Base-by-base conservation (phyloP, 2,113 vertebrate species). In the cattle (Bos taurus) region DNA sequence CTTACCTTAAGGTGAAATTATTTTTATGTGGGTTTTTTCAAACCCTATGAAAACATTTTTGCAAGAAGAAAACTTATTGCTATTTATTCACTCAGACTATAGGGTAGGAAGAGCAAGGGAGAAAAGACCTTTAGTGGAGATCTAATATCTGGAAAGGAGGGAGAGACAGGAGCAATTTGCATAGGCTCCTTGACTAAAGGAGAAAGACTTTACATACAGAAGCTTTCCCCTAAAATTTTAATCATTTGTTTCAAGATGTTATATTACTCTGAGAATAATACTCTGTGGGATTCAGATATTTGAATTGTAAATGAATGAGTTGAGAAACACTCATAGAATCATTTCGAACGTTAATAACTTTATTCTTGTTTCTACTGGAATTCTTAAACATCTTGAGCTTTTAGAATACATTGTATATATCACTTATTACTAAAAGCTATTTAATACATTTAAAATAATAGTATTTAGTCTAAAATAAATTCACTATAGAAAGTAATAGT, bases 311-410 rank as follows among this genome's bases (percentile, higher is more conserved):
- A 80, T 80, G 57, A 88, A 40, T 36, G 54, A 80, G 82, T 81
- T 52, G 57, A 52, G 40, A 64, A 92, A 87, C 15, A 91, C 0
- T 40, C 21, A 30, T 88, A 56, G 60, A 60, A 54, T 92, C 62
- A 71, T 89, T 89, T 91, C 50, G 89, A 16, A 50, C 80, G 36
- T 94, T 81, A 74, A 33, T 84, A 71, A 60, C 25, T 91, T 67
- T 60, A 86, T 86, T 95, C 33, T 87, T 25, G 62, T 46, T 94
- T 91, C 96, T 90, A 52, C 59, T 80, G 74, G 48, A 17, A 82
- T 96, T 94, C 57, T 90, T 94, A 26, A 54, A 90, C 91, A 92
- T 89, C 33, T 23, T 77, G 33, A 64, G 78, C 36, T 92, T 89
- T 88, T 71, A 92, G 48, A 30, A 50, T 89, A 7, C 36, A 4